Base-by-base conservation (phyloP, 2,113 vertebrate species). In the Carassius carassius region DNA sequence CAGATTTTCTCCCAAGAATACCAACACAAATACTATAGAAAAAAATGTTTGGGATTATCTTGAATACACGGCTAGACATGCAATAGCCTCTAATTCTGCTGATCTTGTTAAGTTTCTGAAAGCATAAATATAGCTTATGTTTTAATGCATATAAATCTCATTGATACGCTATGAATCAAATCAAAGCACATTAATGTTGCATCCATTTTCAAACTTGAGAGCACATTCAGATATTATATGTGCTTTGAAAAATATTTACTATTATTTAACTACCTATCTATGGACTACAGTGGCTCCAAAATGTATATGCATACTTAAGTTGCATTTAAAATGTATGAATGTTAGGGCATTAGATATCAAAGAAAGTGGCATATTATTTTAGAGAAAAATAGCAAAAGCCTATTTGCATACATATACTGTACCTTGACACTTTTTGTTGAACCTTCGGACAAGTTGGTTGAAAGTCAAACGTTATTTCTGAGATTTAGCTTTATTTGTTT, bases 1-100 rank as follows among this genome's bases (percentile, higher is more conserved):
- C 23, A 86, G 69, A 47, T 60, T 87, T 83, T 60, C 58, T 74
- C 44, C 41, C 4, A 44, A 58, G 47, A 25, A 65, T 37, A 73
- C 49, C 67, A 21, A 82, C 32, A 35, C 60, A 16, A 56, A 51
- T 69, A 80, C 83, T 62, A 70, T 85, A 23, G 25, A n/a, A 74
- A 74, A n/a, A 63, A 69, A 74, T 62, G 13, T 81, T 75, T 77
- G 76, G 32, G 63, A 78, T 87, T 85, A 73, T 67, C 51, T 65
- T 23, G 7, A 80, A 60, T 78, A 47, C 12, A 13, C 21, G 62
- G 76, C 62, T 82, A 85, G 70, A 85, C 51, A 65, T 11, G 65
- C 74, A 51, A 82, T 23, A 85, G 79, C 29, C 56, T 54, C 72
- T 78, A 78, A 85, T 82, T 85, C 63, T 47, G 75, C 23, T 72